Evolutionary conservation across 2,888 invertebrate genomes (phyloP).

Genomic region (Halictus ligatus): DNA sequence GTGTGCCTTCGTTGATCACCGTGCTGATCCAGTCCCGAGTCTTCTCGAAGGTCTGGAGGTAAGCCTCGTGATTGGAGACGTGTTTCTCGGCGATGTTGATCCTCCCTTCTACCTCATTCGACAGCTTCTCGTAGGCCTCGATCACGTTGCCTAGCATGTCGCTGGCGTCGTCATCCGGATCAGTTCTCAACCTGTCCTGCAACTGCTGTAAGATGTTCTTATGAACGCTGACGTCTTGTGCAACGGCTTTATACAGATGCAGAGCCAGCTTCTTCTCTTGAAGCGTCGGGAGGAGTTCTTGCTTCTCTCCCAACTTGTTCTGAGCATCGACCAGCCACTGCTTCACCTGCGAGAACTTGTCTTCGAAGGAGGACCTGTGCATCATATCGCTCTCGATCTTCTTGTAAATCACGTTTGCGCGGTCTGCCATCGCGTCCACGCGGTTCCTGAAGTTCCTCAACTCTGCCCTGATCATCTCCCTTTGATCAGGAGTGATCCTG

Average conservation of each 20-base stretch:
- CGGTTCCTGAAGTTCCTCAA: constrained; percentile 91
- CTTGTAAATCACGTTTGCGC: constrained; percentile 93
- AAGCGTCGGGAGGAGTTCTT: constrained; percentile 91
- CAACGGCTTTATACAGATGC: constrained; percentile 91
- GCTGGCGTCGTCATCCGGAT: constrained; percentile 92
- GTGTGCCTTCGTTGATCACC: constrained; percentile 91
- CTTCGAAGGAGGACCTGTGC: constrained; percentile 96
- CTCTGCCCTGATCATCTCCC: constrained; percentile 93
- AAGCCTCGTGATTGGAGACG: constrained; percentile 93
- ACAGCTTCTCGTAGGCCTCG: constrained; percentile 89
- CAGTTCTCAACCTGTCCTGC: constrained; percentile 91
- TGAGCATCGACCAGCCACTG: constrained; percentile 94
- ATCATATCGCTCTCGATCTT: constrained; percentile 95
- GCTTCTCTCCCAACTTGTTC: constrained; percentile 89
- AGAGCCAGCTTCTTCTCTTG: constrained; percentile 95
- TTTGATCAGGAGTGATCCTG: constrained; percentile 93
- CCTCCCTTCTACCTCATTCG: constrained; percentile 88
- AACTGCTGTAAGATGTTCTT: constrained; percentile 93
- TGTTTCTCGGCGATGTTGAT: constrained; percentile 89
- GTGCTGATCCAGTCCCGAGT: constrained; percentile 93
- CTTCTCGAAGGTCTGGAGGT: constrained; percentile 92
- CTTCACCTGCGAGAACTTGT: constrained; percentile 94
- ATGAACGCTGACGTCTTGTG: constrained; percentile 95
- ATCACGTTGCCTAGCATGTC: constrained; percentile 91
- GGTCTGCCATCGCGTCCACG: constrained; percentile 94